phyloP scores from a whole-genome alignment of 1,140 invertebrate genomes.

The Drosophila nebulosa region DNA sequence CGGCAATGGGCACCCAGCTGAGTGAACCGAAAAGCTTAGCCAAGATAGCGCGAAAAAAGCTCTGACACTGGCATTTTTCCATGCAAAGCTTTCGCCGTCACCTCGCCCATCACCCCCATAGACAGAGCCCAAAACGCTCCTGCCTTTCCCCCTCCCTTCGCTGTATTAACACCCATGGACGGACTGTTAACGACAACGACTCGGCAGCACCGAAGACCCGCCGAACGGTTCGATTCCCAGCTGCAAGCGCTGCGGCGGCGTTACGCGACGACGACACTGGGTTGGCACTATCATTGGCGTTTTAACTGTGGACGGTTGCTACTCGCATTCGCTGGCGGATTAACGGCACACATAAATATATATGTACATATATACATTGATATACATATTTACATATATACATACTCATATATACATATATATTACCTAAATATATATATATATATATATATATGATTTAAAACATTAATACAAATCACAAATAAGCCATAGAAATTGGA shows the following conservation, averaged over 20 bases:
- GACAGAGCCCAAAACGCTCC: background rate
- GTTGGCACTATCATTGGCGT: slow-evolving; percentile 80
- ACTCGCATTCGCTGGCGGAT: slow-evolving; percentile 74
- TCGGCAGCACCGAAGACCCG: slow-evolving; percentile 6
- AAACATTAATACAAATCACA: background rate
- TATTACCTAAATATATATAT: slow-evolving; percentile 25
- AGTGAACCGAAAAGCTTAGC: background rate
- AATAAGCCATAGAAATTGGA: background rate
- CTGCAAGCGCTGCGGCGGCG: slow-evolving; percentile 37
- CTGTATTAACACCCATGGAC: background rate
- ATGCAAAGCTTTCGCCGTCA: background rate
- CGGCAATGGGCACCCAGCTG: slow-evolving; percentile 5
- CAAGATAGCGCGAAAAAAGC: slow-evolving; percentile 1
- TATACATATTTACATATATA: slow-evolving; percentile 42
- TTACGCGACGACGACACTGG: slow-evolving; percentile 23
- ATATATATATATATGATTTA: background rate
- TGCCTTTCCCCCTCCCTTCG: background rate
- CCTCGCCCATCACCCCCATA: background rate
- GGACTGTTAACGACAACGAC: background rate
- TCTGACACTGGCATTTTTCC: slow-evolving; percentile 1
- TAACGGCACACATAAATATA: slow-evolving; percentile 66
- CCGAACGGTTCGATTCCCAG: slow-evolving; percentile 36
- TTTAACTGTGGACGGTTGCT: slow-evolving; percentile 81
- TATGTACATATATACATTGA: slow-evolving; percentile 40
- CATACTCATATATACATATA: slow-evolving; percentile 12